phyloP scores from a whole-genome alignment of 92 coral and sea anemone genomes.

The Heteractis magnifica region DNA sequence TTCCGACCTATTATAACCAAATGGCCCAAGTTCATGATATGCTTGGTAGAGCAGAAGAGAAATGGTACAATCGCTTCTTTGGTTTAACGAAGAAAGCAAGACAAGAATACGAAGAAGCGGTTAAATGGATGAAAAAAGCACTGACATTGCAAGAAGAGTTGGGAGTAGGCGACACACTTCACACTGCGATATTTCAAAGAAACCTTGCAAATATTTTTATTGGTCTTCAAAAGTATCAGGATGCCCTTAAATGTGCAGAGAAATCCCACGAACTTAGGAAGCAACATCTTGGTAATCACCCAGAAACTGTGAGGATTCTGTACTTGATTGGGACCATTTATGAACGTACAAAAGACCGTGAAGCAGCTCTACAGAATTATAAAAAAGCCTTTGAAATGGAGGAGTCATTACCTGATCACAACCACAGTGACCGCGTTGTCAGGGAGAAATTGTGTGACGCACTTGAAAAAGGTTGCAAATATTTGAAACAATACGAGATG shows the following conservation, averaged over 20 bases:
- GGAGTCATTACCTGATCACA: conserved; percentile 43
- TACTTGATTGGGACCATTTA: conserved; percentile 54
- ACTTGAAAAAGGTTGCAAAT: conserved; percentile 16
- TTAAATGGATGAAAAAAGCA: conserved; percentile 47
- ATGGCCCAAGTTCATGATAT: conserved; percentile 50
- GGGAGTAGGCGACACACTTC: conserved; percentile 37
- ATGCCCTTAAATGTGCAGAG: conserved; percentile 52
- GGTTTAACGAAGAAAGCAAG: conserved; percentile 9
- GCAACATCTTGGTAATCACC: conserved; percentile 47
- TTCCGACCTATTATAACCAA: conserved; percentile 64
- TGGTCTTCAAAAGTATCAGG: conserved; percentile 21
- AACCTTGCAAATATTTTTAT: conserved; percentile 65
- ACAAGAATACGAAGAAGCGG: conserved; percentile 41
- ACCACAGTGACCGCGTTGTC: conserved; percentile 53
- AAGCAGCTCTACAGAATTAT: conserved; percentile 41
- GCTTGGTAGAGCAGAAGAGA: conserved; percentile 17
- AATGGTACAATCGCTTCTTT: neutral
- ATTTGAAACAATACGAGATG: conserved; percentile 8
- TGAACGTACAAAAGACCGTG: conserved; percentile 25
- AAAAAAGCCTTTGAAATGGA: conserved; percentile 66
- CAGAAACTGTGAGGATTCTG: conserved; percentile 64
- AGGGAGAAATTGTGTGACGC: conserved; percentile 19
- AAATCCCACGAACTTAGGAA: conserved; percentile 44
- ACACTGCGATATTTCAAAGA: conserved; percentile 52
- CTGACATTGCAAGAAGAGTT: conserved; percentile 47